Conservation (phyloP, 1,140 invertebrate species). For the Limonius californicus region DNA sequence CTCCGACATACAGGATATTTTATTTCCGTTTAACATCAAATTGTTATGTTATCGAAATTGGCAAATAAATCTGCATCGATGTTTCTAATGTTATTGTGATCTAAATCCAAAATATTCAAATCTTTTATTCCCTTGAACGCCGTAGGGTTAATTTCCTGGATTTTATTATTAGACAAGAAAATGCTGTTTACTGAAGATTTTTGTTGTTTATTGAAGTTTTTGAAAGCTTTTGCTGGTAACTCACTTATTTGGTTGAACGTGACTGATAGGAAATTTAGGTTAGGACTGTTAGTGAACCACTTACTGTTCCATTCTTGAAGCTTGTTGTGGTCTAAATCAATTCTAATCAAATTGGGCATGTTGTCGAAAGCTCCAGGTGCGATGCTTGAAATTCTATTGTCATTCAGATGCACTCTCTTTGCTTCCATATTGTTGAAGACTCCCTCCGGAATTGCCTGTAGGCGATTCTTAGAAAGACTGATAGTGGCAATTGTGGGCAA, state of each 20-base stretch:
- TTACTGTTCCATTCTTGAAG: constrained; percentile 33
- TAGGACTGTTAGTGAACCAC: constrained; percentile 39
- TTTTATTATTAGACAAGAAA: constrained; percentile 38
- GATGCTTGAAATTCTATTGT: constrained; percentile 40
- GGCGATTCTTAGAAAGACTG: constrained; percentile 36
- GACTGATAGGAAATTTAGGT: constrained; percentile 38
- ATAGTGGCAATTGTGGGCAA: constrained; percentile 36
- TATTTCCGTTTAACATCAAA: constrained; percentile 37
- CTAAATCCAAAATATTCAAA: constrained; percentile 41
- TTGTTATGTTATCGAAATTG: constrained; percentile 32
- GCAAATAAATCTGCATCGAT: constrained; percentile 32
- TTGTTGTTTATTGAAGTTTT: constrained; percentile 38
- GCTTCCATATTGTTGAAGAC: constrained; percentile 40
- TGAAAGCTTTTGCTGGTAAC: constrained; percentile 34
- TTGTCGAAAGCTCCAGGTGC: constrained; percentile 38
- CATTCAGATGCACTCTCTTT: constrained; percentile 34
- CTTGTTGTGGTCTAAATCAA: constrained; percentile 39
- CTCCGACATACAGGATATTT: constrained; percentile 35
- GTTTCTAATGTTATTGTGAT: constrained; percentile 36
- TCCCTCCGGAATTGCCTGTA: constrained; percentile 35
- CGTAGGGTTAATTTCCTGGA: constrained; percentile 32
- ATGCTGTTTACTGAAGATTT: constrained; percentile 36
- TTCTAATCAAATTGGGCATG: constrained; percentile 36
- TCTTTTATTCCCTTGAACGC: constrained; percentile 37
- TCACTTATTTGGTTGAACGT: constrained; percentile 35